Percentiles rank a stretch among this genome's conserved stretches.
phyloP scores from a whole-genome alignment of 2,797 vertebrate species.

The Notolabrus celidotus region DNA sequence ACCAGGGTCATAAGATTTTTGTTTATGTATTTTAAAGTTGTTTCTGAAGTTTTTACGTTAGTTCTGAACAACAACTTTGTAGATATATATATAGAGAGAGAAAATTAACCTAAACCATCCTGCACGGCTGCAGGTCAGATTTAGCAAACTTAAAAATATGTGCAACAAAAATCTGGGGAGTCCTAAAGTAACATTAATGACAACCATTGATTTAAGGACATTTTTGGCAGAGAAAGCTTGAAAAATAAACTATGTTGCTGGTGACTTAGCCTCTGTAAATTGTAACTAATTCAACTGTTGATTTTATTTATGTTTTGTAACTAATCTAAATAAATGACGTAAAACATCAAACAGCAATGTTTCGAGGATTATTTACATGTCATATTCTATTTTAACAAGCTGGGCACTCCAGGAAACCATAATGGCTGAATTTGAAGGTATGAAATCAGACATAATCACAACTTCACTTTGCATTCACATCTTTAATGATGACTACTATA shows the following conservation, averaged over 20 bases:
- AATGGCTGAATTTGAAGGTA: background rate
- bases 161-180: slow-evolving; percentile 60
- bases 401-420: background rate
- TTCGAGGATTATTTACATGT: background rate
- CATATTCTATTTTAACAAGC: background rate
- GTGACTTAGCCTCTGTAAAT: slow-evolving; percentile 85
- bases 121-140: slow-evolving; percentile 32
- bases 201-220: slow-evolving; percentile 72
- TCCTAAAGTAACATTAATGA: slow-evolving; percentile 71
- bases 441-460: background rate
- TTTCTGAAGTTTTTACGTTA: slow-evolving; percentile 31
- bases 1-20: slow-evolving; percentile 26
- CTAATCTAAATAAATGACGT: slow-evolving; percentile 89
- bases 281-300: slow-evolving; percentile 87
- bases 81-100: background rate
- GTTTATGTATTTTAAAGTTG: slow-evolving; percentile 7
- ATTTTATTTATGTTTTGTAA: slow-evolving; percentile 91
- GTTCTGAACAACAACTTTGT: slow-evolving; percentile 37
- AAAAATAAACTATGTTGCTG: slow-evolving; percentile 78
- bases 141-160: slow-evolving; percentile 35
- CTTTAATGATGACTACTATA: background rate
- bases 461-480: background rate
- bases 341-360: slow-evolving; percentile 70
- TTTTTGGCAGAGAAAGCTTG: slow-evolving; percentile 68
- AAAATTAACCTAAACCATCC: slow-evolving; percentile 19